These are phyloP conservation scores for Synergus japonicus DNA, from an alignment of 2,888 invertebrate genomes.

Conservation along the genomic window DNA sequence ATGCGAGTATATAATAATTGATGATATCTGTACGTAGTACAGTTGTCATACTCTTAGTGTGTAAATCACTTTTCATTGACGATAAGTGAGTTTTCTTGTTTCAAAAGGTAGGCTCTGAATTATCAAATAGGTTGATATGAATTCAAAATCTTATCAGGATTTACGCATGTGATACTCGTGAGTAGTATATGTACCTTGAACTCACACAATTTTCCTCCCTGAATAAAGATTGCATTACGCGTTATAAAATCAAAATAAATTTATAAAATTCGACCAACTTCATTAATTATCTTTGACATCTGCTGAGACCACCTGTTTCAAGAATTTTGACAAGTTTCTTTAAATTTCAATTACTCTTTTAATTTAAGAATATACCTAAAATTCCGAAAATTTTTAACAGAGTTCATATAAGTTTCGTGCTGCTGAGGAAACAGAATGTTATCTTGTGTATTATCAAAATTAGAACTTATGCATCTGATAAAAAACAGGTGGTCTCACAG, in stretches of 20 bases:
- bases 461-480: slow-evolving; percentile 5
- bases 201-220: neutral
- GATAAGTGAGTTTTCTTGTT: slow-evolving; percentile 13
- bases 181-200: slow-evolving; percentile 11
- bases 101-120: neutral
- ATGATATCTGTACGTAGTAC: slow-evolving; percentile 19
- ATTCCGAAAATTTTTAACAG: too few relatives aligned
- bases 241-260: neutral
- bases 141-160: slow-evolving; percentile 11
- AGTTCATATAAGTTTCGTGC: neutral
- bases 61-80: slow-evolving; percentile 16
- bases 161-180: neutral
- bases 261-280: too few relatives aligned
- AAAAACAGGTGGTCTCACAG: neutral
- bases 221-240: neutral
- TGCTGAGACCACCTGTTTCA: too few relatives aligned
- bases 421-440: neutral
- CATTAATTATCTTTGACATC: too few relatives aligned
- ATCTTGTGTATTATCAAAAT: neutral
- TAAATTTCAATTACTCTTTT: too few relatives aligned
- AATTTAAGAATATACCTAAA: too few relatives aligned
- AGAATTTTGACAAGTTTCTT: too few relatives aligned
- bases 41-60: neutral
- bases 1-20: slow-evolving; percentile 23
- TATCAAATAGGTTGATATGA: slow-evolving; percentile 11